A percentile compares a stretch with the other conserved stretches of the same genome.
These are phyloP conservation scores for Paralinhomoeus sp. DNA, from an alignment of 2,888 invertebrate species.

Conservation along the genomic window DNA sequence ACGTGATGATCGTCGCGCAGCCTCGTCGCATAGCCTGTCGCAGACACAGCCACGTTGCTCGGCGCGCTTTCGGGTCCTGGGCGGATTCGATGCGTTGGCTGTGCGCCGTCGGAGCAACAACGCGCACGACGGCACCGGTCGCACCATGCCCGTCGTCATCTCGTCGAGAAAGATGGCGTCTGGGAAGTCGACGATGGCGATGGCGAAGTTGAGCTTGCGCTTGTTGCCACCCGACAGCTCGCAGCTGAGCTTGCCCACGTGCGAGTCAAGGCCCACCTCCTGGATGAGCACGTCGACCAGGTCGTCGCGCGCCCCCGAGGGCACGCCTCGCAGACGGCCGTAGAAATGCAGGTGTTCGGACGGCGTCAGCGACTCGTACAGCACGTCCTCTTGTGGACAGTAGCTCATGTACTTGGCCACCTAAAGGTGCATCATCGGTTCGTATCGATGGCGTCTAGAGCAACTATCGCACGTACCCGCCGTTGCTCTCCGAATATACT, in stretches of 20 bases:
- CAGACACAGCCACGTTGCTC: constrained; percentile 32
- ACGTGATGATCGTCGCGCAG: constrained; percentile 1
- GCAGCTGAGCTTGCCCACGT: neutral
- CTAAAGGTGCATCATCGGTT: no score
- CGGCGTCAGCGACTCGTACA: constrained; percentile 53
- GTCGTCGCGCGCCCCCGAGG: neutral
- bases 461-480: no score
- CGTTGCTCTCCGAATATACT: neutral
- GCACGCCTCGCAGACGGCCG: constrained; percentile 45
- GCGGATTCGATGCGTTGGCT: no score
- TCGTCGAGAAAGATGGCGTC: constrained; percentile 59
- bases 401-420: constrained; percentile 1
- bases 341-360: constrained; percentile 57
- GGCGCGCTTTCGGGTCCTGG: constrained; percentile 30
- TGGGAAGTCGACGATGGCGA: constrained; percentile 63
- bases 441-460: no score
- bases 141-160: constrained; percentile 9
- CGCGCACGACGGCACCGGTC: no score
- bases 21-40: neutral
- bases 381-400: constrained; percentile 62
- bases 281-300: neutral
- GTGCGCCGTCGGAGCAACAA: no score
- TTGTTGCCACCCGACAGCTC: constrained; percentile 59
- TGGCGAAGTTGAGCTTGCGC: constrained; percentile 51
- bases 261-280: neutral